Conservation (phyloP, 2,113 vertebrate species). For the Greenwoodochromis staneri region DNA sequence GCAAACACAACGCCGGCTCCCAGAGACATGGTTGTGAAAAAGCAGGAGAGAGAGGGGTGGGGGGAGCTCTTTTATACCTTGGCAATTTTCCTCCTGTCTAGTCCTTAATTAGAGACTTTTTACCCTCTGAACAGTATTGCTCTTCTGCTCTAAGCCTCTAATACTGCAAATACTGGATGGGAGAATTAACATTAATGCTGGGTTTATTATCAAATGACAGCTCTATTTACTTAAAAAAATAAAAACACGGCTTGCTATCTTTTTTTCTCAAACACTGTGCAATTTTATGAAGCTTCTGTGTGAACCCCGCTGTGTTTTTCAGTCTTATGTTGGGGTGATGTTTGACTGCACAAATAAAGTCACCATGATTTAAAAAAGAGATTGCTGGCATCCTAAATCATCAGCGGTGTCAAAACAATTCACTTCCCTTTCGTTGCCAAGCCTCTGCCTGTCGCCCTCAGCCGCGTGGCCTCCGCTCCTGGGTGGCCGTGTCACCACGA, state of each 20-base stretch:
- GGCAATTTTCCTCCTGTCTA: conserved; percentile 57
- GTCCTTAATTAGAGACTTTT: conserved; percentile 67
- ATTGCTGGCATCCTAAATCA: conserved; percentile 68
- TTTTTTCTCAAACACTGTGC: background rate
- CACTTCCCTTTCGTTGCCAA: conserved; percentile 60
- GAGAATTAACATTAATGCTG: conserved; percentile 45
- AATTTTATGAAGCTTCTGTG: background rate
- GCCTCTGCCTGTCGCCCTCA: conserved; percentile 37
- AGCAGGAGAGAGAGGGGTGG: background rate
- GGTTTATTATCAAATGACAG: conserved; percentile 47
- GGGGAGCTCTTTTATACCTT: conserved; percentile 17
- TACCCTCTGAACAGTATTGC: conserved; percentile 50
- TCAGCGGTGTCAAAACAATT: conserved; percentile 76
- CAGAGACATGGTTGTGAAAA: conserved; percentile 74
- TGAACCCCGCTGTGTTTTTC: background rate
- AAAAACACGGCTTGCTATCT: background rate
- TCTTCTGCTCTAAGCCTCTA: conserved; percentile 39
- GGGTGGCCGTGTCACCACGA: conserved; percentile 58
- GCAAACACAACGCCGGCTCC: conserved; percentile 87
- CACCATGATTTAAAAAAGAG: background rate
- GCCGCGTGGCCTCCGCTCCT: conserved; percentile 30
- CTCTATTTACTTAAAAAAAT: conserved; percentile 33
- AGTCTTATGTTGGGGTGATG: background rate
- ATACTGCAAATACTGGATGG: conserved; percentile 34
- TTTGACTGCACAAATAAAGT: background rate